Percentiles rank a stretch among this genome's conserved stretches.
phyloP scores from a whole-genome alignment of 1,140 invertebrate genomes.

The Drosophila mauritiana region DNA sequence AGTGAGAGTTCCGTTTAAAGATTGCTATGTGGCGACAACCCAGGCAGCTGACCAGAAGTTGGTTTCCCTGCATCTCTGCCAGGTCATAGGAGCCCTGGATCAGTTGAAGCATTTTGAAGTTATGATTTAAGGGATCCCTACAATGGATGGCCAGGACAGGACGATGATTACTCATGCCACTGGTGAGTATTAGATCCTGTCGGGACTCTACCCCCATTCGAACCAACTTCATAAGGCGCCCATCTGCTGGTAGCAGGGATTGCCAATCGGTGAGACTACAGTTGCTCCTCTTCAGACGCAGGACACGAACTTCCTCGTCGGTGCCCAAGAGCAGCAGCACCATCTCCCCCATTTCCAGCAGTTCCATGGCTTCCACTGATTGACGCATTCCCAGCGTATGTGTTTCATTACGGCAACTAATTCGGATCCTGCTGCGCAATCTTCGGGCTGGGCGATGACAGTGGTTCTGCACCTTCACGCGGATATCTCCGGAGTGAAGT shows the following conservation, averaged over 20 bases:
- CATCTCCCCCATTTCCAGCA: constrained; percentile 4
- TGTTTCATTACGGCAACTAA: constrained; percentile 43
- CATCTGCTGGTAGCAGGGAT: constrained; percentile 47
- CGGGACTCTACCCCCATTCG: background rate
- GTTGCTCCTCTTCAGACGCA: constrained; percentile 39
- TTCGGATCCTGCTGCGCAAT: constrained; percentile 55
- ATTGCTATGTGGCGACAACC: constrained; percentile 64
- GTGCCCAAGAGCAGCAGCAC: constrained; percentile 52
- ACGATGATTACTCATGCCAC: constrained; percentile 38
- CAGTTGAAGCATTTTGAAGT: constrained; percentile 52
- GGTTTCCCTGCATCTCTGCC: constrained; percentile 47
- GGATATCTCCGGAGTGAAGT: background rate
- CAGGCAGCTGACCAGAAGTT: constrained; percentile 58
- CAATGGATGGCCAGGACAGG: constrained; percentile 53
- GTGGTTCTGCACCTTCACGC: constrained; percentile 59
- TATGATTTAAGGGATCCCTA: background rate
- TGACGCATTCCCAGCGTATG: constrained; percentile 60
- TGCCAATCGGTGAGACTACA: constrained; percentile 74
- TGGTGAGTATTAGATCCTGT: constrained; percentile 33
- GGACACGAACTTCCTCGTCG: constrained; percentile 65
- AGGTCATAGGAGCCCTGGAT: constrained; percentile 73
- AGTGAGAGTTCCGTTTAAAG: background rate
- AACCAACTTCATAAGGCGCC: constrained; percentile 50
- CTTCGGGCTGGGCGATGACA: constrained; percentile 37
- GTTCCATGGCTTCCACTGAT: constrained; percentile 44